A percentile compares a stretch with the other conserved stretches of the same genome.
Conservation (phyloP, 2,797 vertebrate genomes). For the Taeniopygia guttata region DNA sequence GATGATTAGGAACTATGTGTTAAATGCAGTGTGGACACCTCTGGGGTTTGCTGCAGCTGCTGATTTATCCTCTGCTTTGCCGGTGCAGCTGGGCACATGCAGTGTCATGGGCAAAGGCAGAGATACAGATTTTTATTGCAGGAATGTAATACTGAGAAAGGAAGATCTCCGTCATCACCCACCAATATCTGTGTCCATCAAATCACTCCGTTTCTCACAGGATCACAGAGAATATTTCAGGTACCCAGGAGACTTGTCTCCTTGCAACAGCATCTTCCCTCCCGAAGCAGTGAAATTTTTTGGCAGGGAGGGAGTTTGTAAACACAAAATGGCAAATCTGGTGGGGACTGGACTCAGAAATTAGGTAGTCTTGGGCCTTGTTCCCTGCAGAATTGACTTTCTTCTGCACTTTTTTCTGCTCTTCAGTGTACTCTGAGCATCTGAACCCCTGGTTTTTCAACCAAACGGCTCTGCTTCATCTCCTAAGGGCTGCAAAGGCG, state of each 20-base stretch:
- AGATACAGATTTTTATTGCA: background rate
- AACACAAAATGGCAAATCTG: background rate
- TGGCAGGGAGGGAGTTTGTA: background rate
- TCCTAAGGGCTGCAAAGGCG: background rate
- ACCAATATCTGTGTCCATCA: background rate
- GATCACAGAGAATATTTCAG: background rate
- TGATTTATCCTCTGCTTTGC: background rate
- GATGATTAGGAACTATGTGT: background rate
- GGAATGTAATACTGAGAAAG: background rate
- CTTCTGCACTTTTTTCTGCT: background rate
- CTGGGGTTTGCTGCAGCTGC: background rate
- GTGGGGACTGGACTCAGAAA: background rate
- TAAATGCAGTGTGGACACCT: background rate
- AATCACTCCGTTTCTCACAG: background rate
- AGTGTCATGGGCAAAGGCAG: background rate
- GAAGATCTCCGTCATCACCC: background rate
- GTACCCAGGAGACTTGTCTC: background rate
- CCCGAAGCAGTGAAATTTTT: background rate
- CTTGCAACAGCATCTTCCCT: background rate
- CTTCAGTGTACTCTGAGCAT: background rate
- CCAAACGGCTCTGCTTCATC: background rate
- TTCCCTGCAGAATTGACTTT: background rate
- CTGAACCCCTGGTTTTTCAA: background rate
- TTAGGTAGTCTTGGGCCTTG: accelerated
- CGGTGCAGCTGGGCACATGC: accelerated